A percentile compares a stretch with the other conserved stretches of the same genome.
These are phyloP conservation scores for Chrysocyon brachyurus DNA, from an alignment of 2,797 vertebrate species.

Conservation along the genomic window DNA sequence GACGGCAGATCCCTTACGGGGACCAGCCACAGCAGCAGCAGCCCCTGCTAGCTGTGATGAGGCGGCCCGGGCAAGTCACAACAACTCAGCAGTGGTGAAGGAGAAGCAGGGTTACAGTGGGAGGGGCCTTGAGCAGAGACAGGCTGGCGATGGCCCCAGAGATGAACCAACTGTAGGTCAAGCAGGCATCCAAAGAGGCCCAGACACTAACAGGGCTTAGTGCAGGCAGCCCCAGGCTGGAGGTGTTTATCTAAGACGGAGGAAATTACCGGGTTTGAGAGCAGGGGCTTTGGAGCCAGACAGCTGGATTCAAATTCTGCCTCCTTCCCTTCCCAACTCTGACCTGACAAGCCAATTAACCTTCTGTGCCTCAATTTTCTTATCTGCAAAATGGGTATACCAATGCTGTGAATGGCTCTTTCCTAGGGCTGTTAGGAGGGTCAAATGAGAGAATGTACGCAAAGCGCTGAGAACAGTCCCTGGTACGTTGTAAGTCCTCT, in stretches of 20 bases:
- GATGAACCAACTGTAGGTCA: neutral
- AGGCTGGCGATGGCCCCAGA: neutral
- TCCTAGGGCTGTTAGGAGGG: neutral
- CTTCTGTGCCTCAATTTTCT: conserved; percentile 23
- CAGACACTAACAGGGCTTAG: neutral
- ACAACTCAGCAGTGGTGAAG: neutral
- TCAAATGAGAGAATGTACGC: neutral
- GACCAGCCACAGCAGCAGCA: neutral
- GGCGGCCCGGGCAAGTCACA: neutral
- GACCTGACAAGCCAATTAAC: neutral
- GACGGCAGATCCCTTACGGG: neutral
- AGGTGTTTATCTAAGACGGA: neutral
- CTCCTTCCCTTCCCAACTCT: neutral
- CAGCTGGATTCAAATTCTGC: neutral
- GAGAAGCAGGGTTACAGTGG: neutral
- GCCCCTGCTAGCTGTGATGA: neutral
- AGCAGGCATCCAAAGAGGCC: neutral
- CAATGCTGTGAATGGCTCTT: neutral
- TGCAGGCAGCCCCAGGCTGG: neutral
- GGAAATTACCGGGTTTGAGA: neutral
- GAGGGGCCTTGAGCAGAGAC: neutral
- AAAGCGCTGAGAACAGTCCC: neutral
- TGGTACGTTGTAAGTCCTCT: neutral
- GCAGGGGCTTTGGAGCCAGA: neutral
- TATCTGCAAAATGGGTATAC: neutral